Evolutionary conservation across 2,113 vertebrate species (phyloP), one percentile per base, ranked within the genome.

Genomic region (Philantomba maxwellii): DNA sequence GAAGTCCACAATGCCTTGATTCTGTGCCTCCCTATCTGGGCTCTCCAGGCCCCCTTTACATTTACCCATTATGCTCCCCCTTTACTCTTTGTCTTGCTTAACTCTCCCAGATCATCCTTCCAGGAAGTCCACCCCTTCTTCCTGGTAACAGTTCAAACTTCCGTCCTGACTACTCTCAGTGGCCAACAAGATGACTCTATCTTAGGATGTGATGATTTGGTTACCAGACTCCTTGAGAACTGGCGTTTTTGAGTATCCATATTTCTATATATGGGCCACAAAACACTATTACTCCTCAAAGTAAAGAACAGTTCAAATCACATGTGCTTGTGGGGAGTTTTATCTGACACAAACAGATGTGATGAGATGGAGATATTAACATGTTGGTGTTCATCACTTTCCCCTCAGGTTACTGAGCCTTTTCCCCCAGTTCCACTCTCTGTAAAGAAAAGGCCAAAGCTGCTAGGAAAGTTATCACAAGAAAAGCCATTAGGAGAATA

Each of bases 401-500:
- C 9, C 28, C 57, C 19, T 82, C 60, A 75, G 36, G 28, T 53
- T 94, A 47, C 62, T 94, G 86, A 89, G 51, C 14, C 91, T 95
- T 95, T 93, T 66, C 86, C 91, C 87, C 8, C 6, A 62, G 62
- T 23, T 25, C 25, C 7, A 60, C 8, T 39, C 70, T 47, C 33
- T 62, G 17, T 88, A 96, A 60, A 84, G 26, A 94, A 94, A 90
- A 83, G 58, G 15, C 53, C 77, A 88, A 93, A 93, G 57, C 66
- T 94, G 6, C 80, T 64, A 95, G 47, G 6, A 89, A 45, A 11
- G 10, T 89, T 83, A 91, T 89, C 70, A 87, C 45, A 93, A 94
- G 77, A 88, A 96, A 92, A 92, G n/a, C 45, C 75, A 89, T 89
- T 39, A 82, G 70, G 77, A 94, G 47, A 89, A 73, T 90, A 93